These are phyloP conservation scores for Pristis pectinata DNA, from an alignment of 2,797 vertebrate genomes.

Conservation along the genomic window DNA sequence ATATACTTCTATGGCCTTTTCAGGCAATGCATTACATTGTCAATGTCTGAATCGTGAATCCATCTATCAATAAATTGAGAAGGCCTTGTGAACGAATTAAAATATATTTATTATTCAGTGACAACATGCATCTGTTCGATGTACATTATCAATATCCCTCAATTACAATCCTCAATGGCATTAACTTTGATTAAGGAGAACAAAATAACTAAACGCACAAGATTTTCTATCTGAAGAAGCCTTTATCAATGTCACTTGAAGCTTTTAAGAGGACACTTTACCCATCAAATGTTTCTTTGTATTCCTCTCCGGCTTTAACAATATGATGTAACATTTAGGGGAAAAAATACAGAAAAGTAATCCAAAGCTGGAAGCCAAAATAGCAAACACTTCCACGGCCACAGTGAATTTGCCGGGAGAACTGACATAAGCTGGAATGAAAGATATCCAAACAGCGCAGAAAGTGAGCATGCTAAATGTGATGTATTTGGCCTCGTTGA, in stretches of 20 bases:
- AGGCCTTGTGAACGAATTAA: background rate
- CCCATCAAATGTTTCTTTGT: constrained; percentile 37
- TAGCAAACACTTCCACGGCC: constrained; percentile 65
- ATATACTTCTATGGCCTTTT: too few species aligned
- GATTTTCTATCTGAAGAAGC: background rate
- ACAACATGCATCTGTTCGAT: background rate
- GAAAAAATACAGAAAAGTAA: constrained; percentile 61
- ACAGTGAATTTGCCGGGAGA: constrained; percentile 63
- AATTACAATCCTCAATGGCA: background rate
- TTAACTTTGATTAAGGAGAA: background rate
- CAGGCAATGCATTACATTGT: background rate
- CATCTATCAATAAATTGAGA: too few species aligned
- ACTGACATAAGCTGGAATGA: constrained; percentile 62
- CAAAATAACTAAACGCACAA: background rate
- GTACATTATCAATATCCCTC: background rate
- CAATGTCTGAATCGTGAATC: background rate
- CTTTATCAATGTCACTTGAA: background rate
- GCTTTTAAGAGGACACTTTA: background rate
- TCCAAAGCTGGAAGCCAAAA: constrained; percentile 62
- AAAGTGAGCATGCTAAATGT: constrained; percentile 68
- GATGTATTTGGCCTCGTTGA: constrained; percentile 63
- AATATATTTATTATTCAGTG: background rate
- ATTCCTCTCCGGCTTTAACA: constrained; percentile 50
- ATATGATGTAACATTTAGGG: constrained; percentile 64
- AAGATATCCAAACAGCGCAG: constrained; percentile 63